Conservation (phyloP, 2,797 vertebrate species). For the Lithobates sylvaticus region DNA sequence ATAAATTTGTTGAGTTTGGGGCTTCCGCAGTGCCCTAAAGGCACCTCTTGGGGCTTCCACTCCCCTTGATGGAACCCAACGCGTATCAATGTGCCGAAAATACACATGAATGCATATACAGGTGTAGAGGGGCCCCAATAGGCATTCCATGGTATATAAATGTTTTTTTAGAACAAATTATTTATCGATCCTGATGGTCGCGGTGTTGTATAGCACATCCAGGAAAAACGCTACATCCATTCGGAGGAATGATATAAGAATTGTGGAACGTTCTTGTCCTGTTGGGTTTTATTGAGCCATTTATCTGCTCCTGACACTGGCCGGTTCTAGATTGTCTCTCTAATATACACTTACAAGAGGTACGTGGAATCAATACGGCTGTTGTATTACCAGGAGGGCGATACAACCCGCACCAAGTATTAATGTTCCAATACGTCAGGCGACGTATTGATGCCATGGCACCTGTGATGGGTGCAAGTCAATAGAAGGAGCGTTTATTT, state of each 20-base stretch:
- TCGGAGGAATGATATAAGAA: background rate
- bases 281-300: background rate
- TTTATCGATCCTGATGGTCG: background rate
- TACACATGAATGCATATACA: too few species aligned
- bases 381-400: background rate
- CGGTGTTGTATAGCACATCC: background rate
- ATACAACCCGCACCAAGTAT: slow-evolving; percentile 13
- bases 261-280: background rate
- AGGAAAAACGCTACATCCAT: background rate
- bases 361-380: slow-evolving; percentile 7
- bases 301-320: slow-evolving; percentile 2
- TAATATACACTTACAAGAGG: slow-evolving; percentile 20
- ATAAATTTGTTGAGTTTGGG: too few species aligned
- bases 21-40: too few species aligned
- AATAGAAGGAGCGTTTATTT: slow-evolving; percentile 15
- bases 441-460: slow-evolving; percentile 6
- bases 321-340: background rate
- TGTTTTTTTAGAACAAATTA: too few species aligned
- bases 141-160: too few species aligned
- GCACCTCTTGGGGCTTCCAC: too few species aligned
- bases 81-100: too few species aligned
- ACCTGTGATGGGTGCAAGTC: background rate
- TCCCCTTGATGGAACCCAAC: too few species aligned
- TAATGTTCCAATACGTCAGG: background rate
- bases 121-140: too few species aligned